phyloP scores from a whole-genome alignment of 2,113 vertebrate genomes.

The Corynorhinus townsendii region DNA sequence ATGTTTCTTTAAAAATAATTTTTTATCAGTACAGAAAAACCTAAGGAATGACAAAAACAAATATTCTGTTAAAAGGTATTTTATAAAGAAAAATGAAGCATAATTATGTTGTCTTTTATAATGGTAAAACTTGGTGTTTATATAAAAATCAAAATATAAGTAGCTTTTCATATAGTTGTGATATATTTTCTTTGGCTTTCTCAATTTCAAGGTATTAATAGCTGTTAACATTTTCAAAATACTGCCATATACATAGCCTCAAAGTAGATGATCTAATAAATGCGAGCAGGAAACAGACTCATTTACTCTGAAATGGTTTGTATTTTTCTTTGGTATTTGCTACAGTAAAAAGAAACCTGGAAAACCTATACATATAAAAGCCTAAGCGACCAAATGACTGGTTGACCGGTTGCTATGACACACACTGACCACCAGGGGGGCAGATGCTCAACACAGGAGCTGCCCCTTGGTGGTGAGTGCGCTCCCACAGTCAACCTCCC shows the following conservation, averaged over 20 bases:
- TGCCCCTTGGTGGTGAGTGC: too few species aligned
- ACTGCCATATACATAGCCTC: conserved; percentile 56
- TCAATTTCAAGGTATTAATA: conserved; percentile 61
- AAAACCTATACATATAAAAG: neutral
- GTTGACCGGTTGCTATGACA: too few species aligned
- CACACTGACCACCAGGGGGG: too few species aligned
- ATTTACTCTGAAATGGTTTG: conserved; percentile 38
- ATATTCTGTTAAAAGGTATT: conserved; percentile 68
- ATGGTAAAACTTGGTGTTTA: conserved; percentile 65
- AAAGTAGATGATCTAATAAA: conserved; percentile 37
- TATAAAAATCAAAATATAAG: conserved; percentile 62
- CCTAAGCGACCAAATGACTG: too few species aligned
- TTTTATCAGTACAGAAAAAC: conserved; percentile 66
- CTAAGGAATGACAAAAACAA: conserved; percentile 54
- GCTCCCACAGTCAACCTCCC: too few species aligned
- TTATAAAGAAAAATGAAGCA: conserved; percentile 69
- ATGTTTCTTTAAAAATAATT: conserved; percentile 69
- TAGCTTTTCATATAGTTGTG: conserved; percentile 64
- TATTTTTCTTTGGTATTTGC: conserved; percentile 52
- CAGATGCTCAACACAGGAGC: too few species aligned
- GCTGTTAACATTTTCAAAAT: conserved; percentile 59
- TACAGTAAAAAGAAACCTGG: conserved; percentile 49
- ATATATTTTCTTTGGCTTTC: conserved; percentile 65
- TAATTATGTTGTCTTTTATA: conserved; percentile 71
- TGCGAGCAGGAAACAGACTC: conserved; percentile 23